phyloP scores from a whole-genome alignment of 2,888 invertebrate species.

The Alsophila aescularia region DNA sequence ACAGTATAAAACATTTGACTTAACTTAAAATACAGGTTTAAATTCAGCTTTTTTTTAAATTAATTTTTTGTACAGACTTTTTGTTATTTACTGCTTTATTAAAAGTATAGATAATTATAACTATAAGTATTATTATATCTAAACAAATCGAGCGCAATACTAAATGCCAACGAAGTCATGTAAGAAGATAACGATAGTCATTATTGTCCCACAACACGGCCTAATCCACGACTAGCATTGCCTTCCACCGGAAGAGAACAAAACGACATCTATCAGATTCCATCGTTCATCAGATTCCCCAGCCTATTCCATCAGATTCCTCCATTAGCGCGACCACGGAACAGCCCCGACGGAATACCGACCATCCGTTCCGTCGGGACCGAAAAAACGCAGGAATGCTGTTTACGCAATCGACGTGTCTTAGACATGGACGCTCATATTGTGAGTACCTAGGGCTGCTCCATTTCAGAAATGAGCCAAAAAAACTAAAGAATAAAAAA shows the following conservation, averaged over 20 bases:
- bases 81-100: too few relatives aligned
- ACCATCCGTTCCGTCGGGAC: slow-evolving; percentile 65
- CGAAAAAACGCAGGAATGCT: slow-evolving; percentile 78
- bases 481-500: too few relatives aligned
- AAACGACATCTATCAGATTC: too few relatives aligned
- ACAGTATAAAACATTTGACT: too few relatives aligned
- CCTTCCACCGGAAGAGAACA: too few relatives aligned
- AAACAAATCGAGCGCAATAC: too few relatives aligned
- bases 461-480: background rate
- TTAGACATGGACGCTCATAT: slow-evolving; percentile 13
- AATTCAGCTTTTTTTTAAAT: too few relatives aligned
- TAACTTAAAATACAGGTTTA: too few relatives aligned
- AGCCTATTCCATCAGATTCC: slow-evolving; percentile 18
- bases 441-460: slow-evolving; percentile 10
- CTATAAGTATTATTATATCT: too few relatives aligned
- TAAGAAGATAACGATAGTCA: background rate
- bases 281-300: slow-evolving; percentile 5
- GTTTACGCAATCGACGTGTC: slow-evolving; percentile 58
- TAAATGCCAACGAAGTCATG: too few relatives aligned
- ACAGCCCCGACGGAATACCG: slow-evolving; percentile 47
- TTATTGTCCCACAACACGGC: background rate
- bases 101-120: too few relatives aligned
- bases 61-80: too few relatives aligned
- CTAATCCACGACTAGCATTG: background rate
- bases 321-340: slow-evolving; percentile 56